Conservation (phyloP, 1,140 invertebrate species). For the Ips nitidus region DNA sequence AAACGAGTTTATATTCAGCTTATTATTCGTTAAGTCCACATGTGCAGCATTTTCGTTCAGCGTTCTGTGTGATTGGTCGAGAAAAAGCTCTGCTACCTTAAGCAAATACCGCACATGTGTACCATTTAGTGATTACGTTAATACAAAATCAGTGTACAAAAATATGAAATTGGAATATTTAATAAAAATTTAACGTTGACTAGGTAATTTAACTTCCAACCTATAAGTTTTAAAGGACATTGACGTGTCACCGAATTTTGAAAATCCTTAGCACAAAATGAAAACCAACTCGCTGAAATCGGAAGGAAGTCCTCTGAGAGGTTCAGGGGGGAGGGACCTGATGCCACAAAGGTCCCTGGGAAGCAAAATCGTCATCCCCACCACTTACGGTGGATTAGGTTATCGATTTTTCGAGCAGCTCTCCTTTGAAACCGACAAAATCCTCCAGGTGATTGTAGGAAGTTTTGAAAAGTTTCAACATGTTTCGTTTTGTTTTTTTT, state of each 20-base stretch:
- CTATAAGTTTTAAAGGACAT: no score
- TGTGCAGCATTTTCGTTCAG: no score
- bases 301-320: background rate
- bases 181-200: background rate
- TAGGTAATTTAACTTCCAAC: no score
- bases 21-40: no score
- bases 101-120: no score
- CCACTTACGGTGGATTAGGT: slow-evolving; percentile 31
- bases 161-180: slow-evolving; percentile 5
- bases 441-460: slow-evolving; percentile 14
- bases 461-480: background rate
- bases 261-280: background rate
- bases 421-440: slow-evolving; percentile 24
- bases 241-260: no score
- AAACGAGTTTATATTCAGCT: no score
- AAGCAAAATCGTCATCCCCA: slow-evolving; percentile 11
- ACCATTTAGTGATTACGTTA: background rate
- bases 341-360: background rate
- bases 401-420: slow-evolving; percentile 28
- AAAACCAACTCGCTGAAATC: slow-evolving; percentile 9
- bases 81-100: no score
- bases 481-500: background rate
- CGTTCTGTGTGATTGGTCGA: no score
- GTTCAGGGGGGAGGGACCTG: background rate
- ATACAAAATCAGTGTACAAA: slow-evolving; percentile 13